Evolutionary conservation across 2,888 invertebrate genomes (phyloP).

Genomic region (Stenoptilia bipunctidactyla): DNA sequence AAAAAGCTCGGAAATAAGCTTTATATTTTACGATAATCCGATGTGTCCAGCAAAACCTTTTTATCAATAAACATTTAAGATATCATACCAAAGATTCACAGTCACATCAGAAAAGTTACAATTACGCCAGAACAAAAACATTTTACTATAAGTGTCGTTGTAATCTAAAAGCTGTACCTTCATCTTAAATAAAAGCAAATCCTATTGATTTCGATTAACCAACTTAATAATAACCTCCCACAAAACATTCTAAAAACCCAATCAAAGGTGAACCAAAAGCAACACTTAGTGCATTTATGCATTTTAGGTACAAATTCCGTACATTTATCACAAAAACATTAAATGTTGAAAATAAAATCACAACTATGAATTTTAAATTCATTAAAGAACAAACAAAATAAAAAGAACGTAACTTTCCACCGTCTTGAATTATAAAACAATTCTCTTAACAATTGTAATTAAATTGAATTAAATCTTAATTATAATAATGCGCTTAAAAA

Average conservation of each 20-base stretch:
- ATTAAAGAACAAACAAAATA: slow-evolving; percentile 43
- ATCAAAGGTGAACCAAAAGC: slow-evolving; percentile 45
- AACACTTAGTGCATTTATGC: slow-evolving; percentile 64
- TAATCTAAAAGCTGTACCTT: slow-evolving; percentile 57
- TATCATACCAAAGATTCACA: too few relatives aligned
- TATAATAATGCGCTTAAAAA: slow-evolving; percentile 24
- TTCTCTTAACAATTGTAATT: slow-evolving; percentile 19
- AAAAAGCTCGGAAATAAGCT: too few relatives aligned
- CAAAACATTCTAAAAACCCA: slow-evolving; percentile 22
- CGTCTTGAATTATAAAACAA: slow-evolving; percentile 14
- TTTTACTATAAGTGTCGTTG: slow-evolving; percentile 9
- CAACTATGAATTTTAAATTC: slow-evolving; percentile 72
- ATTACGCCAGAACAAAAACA: too few relatives aligned
- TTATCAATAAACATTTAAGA: too few relatives aligned
- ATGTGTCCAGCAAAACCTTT: too few relatives aligned
- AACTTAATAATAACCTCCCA: slow-evolving; percentile 14
- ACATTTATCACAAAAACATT: slow-evolving; percentile 65
- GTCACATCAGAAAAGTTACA: too few relatives aligned
- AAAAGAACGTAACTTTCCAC: slow-evolving; percentile 21
- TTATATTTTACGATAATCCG: too few relatives aligned
- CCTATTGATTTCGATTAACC: slow-evolving; percentile 32
- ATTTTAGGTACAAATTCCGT: slow-evolving; percentile 35
- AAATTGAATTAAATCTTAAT: slow-evolving; percentile 28
- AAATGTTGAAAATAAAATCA: slow-evolving; percentile 69
- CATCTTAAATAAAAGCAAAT: slow-evolving; percentile 42